Evolutionary conservation across 2,113 vertebrate genomes (phyloP).

Genomic region (Machaerirhynchus nigripectus): DNA sequence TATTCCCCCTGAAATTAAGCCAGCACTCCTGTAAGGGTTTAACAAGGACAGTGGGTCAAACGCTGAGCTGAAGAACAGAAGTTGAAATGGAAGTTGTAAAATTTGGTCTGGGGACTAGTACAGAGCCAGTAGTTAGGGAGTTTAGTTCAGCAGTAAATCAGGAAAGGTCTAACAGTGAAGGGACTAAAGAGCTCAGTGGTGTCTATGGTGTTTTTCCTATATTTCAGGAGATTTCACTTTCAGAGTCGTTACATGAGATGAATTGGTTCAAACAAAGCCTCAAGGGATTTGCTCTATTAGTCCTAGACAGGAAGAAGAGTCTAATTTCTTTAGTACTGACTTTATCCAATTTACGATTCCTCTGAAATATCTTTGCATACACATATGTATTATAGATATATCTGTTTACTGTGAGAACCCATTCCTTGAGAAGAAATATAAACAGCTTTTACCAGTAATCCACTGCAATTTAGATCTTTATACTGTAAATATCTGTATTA

Average conservation of each 20-base stretch:
- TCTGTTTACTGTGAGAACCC: not conserved
- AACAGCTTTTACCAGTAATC: not conserved
- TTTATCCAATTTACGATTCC: not conserved
- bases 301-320: not conserved
- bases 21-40: not conserved
- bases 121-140: not conserved
- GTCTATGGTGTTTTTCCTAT: not conserved
- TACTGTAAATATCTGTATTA: not conserved
- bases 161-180: not conserved
- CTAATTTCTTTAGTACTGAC: not conserved
- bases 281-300: not conserved
- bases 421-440: not conserved
- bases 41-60: not conserved
- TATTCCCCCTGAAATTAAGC: not conserved
- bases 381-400: too few species aligned
- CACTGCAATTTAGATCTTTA: not conserved
- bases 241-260: not conserved
- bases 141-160: conserved; percentile 44
- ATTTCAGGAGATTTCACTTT: not conserved
- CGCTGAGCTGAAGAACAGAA: not conserved
- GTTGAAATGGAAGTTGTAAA: conserved; percentile 24
- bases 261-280: conserved; percentile 14
- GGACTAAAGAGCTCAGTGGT: not conserved
- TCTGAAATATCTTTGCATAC: not conserved
- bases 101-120: not conserved